These are phyloP conservation scores for Pseudomyrmex sp. DNA, from an alignment of 1,140 invertebrate genomes.

Conservation along the genomic window DNA sequence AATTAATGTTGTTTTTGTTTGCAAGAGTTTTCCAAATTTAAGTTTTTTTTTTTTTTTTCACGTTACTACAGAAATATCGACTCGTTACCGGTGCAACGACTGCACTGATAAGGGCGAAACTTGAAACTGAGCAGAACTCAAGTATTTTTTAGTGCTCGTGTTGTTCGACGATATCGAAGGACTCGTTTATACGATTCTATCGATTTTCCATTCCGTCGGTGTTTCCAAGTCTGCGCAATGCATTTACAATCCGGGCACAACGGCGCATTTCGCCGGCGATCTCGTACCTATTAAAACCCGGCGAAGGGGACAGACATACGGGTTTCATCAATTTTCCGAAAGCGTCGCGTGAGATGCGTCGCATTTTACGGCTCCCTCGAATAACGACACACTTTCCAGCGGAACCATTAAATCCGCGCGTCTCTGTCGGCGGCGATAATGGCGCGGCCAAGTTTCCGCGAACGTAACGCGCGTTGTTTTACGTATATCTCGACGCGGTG, in stretches of 20 bases:
- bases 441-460: constrained; percentile 16
- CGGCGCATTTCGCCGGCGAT: neutral
- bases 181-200: constrained; percentile 10
- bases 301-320: constrained; percentile 5
- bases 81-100: neutral
- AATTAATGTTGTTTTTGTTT: too few relatives aligned
- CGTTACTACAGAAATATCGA: neutral
- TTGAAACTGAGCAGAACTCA: neutral
- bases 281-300: constrained; percentile 12
- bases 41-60: neutral
- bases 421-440: constrained; percentile 15
- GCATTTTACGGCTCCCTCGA: neutral
- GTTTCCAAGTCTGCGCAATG: constrained; percentile 28
- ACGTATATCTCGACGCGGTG: neutral
- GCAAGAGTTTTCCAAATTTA: too few relatives aligned
- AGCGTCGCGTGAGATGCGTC: neutral
- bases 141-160: neutral
- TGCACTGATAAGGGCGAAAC: neutral
- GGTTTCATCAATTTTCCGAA: constrained; percentile 28
- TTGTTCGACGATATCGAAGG: neutral
- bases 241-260: constrained; percentile 25
- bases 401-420: constrained; percentile 20
- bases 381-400: constrained; percentile 15
- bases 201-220: constrained; percentile 22
- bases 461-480: constrained; percentile 47